These are phyloP conservation scores for Pseudolaguvia tuberculata DNA, from an alignment of 2,113 vertebrate genomes.

Conservation along the genomic window DNA sequence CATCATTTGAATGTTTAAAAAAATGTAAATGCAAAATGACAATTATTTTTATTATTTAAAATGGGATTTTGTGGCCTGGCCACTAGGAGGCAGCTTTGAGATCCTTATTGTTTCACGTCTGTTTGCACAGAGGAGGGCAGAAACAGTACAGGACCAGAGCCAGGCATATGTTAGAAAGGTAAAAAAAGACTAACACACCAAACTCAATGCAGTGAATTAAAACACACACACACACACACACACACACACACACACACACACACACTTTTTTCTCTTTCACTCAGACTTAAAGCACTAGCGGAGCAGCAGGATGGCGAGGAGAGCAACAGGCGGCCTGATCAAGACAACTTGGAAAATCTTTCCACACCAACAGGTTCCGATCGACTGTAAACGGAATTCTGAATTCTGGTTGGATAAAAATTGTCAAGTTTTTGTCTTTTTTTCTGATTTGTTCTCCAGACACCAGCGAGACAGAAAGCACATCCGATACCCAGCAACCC, in stretches of 20 bases:
- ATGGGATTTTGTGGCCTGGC: too few relatives aligned
- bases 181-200: too few relatives aligned
- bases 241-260: too few relatives aligned
- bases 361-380: not conserved
- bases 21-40: too few relatives aligned
- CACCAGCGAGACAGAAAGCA: not conserved
- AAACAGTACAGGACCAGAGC: slow-evolving; percentile 42
- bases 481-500: not conserved
- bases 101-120: not conserved
- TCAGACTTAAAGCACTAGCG: slow-evolving; percentile 32
- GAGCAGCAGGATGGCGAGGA: slow-evolving; percentile 30
- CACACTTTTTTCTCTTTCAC: too few relatives aligned
- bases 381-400: not conserved
- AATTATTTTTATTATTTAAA: too few relatives aligned
- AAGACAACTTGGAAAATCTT: slow-evolving; percentile 24
- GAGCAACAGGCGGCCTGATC: not conserved
- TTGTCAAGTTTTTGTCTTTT: too few relatives aligned
- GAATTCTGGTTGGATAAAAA: not conserved
- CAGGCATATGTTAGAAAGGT: slow-evolving; percentile 29
- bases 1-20: too few relatives aligned
- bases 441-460: not conserved
- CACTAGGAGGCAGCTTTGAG: too few relatives aligned
- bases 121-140: slow-evolving; percentile 18
- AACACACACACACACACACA: too few relatives aligned
- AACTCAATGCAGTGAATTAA: too few relatives aligned